Conservation (phyloP, 23 tunicate species). For the Styela plicata region DNA sequence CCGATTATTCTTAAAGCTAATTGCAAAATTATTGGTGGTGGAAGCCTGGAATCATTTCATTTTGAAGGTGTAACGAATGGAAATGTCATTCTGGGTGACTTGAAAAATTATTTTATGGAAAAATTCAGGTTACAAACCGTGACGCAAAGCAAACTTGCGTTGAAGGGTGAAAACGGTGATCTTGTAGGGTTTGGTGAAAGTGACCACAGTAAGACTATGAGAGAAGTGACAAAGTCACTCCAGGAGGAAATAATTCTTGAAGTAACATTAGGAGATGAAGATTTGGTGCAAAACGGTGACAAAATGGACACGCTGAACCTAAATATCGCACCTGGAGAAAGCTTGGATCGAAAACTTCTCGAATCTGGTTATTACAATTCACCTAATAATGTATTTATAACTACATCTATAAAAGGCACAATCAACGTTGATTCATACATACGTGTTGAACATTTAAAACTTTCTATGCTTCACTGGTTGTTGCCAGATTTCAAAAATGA, state of each 20-base stretch:
- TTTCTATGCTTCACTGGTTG: background rate
- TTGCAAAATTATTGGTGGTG: background rate
- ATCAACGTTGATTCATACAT: conserved; percentile 11
- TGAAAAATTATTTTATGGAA: conserved; percentile 1
- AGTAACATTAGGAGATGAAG: background rate
- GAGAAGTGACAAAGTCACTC: background rate
- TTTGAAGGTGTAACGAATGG: conserved; percentile 6
- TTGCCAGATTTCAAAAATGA: background rate
- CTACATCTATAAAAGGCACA: background rate
- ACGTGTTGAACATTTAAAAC: conserved; percentile 20
- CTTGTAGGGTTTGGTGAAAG: background rate
- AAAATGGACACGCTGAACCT: background rate
- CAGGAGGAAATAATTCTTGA: background rate
- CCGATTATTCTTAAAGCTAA: conserved; percentile 15
- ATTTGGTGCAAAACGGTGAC: background rate
- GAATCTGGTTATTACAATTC: background rate
- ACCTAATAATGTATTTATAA: background rate
- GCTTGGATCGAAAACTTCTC: background rate
- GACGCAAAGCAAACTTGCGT: background rate
- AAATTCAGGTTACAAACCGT: conserved; percentile 4
- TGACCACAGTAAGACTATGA: background rate
- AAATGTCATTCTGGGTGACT: background rate
- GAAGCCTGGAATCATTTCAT: background rate
- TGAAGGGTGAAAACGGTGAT: background rate
- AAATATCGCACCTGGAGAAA: background rate